phyloP scores from a whole-genome alignment of 2,113 vertebrate species.

The Acinonyx jubatus region DNA sequence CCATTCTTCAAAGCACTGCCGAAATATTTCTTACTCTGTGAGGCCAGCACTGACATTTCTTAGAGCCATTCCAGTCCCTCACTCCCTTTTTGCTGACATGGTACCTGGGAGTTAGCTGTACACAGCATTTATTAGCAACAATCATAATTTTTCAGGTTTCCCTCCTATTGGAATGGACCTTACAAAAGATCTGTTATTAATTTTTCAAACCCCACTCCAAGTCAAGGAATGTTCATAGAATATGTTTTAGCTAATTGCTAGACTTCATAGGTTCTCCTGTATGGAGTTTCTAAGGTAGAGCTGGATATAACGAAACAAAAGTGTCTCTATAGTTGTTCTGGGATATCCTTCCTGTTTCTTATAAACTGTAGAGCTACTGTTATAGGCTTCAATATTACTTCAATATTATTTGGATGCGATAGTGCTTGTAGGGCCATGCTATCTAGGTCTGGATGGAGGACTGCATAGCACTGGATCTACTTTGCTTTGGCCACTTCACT shows the following conservation, averaged over 20 bases:
- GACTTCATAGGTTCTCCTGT: neutral
- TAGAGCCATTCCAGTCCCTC: neutral
- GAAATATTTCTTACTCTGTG: neutral
- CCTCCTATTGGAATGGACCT: neutral
- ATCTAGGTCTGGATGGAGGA: neutral
- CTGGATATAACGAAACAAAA: neutral
- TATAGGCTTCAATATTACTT: neutral
- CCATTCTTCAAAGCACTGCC: neutral
- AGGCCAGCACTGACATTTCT: neutral
- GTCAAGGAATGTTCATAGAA: constrained; percentile 28
- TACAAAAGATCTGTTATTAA: neutral
- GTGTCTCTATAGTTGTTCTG: neutral
- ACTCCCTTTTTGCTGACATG: neutral
- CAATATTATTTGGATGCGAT: neutral
- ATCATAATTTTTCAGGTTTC: neutral
- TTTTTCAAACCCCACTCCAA: neutral
- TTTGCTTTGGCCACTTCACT: neutral
- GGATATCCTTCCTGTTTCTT: neutral
- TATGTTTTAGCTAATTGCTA: neutral
- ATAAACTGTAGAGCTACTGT: neutral
- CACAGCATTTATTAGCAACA: neutral
- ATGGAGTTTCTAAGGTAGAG: neutral
- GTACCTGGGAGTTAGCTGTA: neutral
- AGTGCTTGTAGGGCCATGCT: neutral
- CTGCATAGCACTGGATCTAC: neutral